A percentile compares a stretch with the other conserved stretches of the same genome.
phyloP scores from a whole-genome alignment of 2,797 vertebrate genomes.

The Rhincodon typus region DNA sequence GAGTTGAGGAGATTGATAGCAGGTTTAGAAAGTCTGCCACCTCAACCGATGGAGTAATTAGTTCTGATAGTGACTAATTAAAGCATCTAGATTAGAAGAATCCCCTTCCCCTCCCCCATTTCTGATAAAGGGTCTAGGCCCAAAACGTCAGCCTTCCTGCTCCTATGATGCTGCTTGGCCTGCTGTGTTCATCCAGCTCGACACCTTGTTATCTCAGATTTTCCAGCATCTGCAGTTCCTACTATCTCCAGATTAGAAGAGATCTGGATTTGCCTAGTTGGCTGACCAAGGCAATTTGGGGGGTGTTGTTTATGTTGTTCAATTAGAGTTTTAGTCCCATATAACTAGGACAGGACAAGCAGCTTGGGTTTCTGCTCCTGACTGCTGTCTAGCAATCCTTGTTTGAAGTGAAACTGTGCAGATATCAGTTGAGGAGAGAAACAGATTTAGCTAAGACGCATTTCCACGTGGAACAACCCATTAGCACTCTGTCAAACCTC shows the following conservation, averaged over 20 bases:
- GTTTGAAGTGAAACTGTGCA: neutral
- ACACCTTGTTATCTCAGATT: too few relatives aligned
- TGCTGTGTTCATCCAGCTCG: too few relatives aligned
- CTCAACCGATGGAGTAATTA: constrained; percentile 6
- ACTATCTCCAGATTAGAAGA: too few relatives aligned
- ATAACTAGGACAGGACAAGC: too few relatives aligned
- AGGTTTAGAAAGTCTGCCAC: neutral
- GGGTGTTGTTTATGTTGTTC: neutral
- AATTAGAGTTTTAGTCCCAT: neutral
- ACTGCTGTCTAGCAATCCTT: neutral
- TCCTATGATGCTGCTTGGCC: too few relatives aligned
- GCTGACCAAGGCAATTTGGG: neutral
- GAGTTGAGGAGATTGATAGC: neutral
- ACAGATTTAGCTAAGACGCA: neutral
- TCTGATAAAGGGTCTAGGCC: too few relatives aligned
- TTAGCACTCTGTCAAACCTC: neutral
- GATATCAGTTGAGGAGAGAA: neutral
- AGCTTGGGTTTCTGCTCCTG: neutral
- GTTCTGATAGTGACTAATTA: constrained; percentile 13
- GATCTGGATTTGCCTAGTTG: neutral
- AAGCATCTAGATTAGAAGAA: neutral
- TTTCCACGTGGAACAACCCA: neutral
- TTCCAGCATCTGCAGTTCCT: too few relatives aligned
- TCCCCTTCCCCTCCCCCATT: too few relatives aligned
- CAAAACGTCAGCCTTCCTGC: too few relatives aligned